A percentile compares a stretch with the other conserved stretches of the same genome.
Conservation (phyloP, 2,888 invertebrate genomes). For the Eurytoma californica region DNA sequence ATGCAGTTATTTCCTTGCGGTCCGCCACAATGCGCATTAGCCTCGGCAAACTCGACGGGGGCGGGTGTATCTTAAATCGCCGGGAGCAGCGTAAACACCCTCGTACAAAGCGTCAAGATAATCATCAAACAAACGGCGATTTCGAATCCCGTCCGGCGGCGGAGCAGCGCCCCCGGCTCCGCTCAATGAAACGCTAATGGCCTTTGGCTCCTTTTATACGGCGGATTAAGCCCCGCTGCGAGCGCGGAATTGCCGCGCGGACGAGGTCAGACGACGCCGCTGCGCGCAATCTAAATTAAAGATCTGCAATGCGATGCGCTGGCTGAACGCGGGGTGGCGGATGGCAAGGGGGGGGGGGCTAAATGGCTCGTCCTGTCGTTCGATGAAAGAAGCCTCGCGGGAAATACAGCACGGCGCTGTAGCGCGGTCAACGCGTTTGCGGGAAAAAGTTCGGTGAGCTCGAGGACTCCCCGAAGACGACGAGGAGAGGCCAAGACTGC, state of each 20-base stretch:
- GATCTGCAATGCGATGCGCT: constrained; percentile 10
- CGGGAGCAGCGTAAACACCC: constrained; percentile 1
- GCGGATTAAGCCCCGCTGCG: constrained; percentile 21
- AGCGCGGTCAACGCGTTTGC: neutral
- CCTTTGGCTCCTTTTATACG: constrained; percentile 27
- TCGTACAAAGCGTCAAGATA: constrained; percentile 17
- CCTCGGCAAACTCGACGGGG: neutral
- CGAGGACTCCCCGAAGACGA: constrained; percentile 25
- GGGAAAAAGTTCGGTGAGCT: constrained; percentile 21
- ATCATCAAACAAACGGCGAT: constrained; percentile 25
- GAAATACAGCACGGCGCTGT: constrained; percentile 6
- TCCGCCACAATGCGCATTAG: neutral
- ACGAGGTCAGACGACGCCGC: neutral
- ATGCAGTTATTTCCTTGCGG: neutral
- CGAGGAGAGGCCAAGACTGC: neutral
- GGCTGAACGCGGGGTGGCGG: neutral
- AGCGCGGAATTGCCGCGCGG: no score
- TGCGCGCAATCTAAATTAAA: constrained; percentile 47
- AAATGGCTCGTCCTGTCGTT: no score
- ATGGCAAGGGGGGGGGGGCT: neutral
- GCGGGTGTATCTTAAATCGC: no score
- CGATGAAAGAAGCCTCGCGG: constrained; percentile 44
- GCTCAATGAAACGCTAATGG: constrained; percentile 43
- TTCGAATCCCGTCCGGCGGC: neutral
- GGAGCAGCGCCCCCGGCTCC: no score